Evolutionary conservation across 1,140 invertebrate species (phyloP).

Genomic region (Tenebrio molitor): DNA sequence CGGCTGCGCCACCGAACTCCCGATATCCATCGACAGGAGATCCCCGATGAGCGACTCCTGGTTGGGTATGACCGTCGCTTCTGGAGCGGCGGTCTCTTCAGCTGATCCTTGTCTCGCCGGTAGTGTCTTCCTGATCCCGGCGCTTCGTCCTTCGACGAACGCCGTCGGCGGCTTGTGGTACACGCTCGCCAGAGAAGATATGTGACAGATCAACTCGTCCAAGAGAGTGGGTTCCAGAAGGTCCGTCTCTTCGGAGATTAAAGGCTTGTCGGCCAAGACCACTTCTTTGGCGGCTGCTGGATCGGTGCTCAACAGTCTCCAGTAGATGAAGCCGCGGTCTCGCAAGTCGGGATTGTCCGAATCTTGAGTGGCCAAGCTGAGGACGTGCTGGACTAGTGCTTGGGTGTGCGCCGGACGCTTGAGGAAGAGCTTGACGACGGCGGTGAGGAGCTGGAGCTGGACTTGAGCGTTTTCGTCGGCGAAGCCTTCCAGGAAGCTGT

Average conservation of each 20-base stretch:
- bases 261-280: slow-evolving; percentile 98
- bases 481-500: slow-evolving; percentile 99
- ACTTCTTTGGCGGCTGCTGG: slow-evolving; percentile 99
- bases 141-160: slow-evolving; percentile 89
- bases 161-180: slow-evolving; percentile 99
- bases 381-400: slow-evolving; percentile 95
- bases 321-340: slow-evolving; percentile 99
- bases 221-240: slow-evolving; percentile 96
- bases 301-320: slow-evolving; percentile 97
- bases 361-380: slow-evolving; percentile 95
- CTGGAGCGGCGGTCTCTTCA: slow-evolving; percentile 67
- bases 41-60: slow-evolving; percentile 98
- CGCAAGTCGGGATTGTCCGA: slow-evolving; percentile 99
- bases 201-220: slow-evolving; percentile 99
- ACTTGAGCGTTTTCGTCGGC: slow-evolving; percentile 99
- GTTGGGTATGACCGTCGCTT: slow-evolving; percentile 81
- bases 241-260: slow-evolving; percentile 99
- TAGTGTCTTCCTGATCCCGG: slow-evolving; percentile 69
- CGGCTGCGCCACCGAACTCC: slow-evolving; percentile 70
- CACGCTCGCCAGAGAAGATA: slow-evolving; percentile 97
- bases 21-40: slow-evolving; percentile 96
- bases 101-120: slow-evolving; percentile 66
- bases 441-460: slow-evolving; percentile 96
- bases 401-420: slow-evolving; percentile 99
- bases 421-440: slow-evolving; percentile 98